Evolutionary conservation across 2,113 vertebrate genomes (phyloP).

Genomic region (Lepus americanus): DNA sequence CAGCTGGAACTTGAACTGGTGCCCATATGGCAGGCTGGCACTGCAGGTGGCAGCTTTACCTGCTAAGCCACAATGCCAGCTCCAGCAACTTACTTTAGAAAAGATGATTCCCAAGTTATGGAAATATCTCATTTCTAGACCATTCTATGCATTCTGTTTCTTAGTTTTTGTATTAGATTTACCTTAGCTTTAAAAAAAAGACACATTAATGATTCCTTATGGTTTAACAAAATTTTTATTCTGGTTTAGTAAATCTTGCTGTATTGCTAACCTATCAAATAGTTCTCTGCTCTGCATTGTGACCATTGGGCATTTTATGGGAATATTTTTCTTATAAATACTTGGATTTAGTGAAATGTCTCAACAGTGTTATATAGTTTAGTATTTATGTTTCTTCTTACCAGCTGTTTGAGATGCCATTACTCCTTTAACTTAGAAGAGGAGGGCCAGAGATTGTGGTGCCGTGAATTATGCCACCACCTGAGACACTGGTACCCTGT

Average conservation of each 20-base stretch:
- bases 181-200: neutral
- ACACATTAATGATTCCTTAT: too few species aligned
- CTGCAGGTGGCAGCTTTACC: too few species aligned
- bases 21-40: too few species aligned
- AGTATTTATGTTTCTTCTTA: conserved; percentile 65
- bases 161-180: neutral
- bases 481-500: too few species aligned
- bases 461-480: too few species aligned
- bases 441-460: too few species aligned
- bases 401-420: neutral
- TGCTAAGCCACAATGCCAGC: too few species aligned
- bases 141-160: neutral
- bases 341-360: conserved; percentile 29
- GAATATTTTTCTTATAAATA: neutral
- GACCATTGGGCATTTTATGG: neutral
- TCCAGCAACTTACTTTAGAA: neutral
- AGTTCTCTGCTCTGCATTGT: neutral
- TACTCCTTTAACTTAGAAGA: neutral
- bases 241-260: neutral
- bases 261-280: neutral
- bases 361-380: neutral
- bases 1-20: too few species aligned
- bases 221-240: neutral
- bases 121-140: neutral
- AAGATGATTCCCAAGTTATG: neutral